Base-by-base conservation (phyloP, 1,140 invertebrate species). In the Anthonomus grandis region DNA sequence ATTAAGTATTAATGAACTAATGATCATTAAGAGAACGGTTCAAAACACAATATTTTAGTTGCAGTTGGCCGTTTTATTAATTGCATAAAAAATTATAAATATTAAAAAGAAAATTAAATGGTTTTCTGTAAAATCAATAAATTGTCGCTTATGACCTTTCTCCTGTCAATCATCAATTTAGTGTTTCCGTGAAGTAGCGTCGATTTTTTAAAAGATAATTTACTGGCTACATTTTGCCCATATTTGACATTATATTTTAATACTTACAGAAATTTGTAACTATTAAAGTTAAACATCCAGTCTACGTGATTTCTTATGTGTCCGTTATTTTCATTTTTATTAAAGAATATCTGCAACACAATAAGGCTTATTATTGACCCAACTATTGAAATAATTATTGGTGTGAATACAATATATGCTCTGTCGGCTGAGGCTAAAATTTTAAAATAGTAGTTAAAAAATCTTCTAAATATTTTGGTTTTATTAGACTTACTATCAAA, bases 401-500 rank as follows among this genome's bases (percentile, higher is more conserved):
- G 49, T 12, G 27, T 15, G 19, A 39, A 51, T 2, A 19, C 27
- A 22, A 51, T 51, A 24, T 25, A 41, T 3, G 49, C 34, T 25
- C 49, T 39, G 4, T 19, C n/a, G 2, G 27, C 24, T 5, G 49
- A 6, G 4, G 37, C 49, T 51, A 18, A 13, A 48, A 48, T 8
- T 3, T n/a, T n/a, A n/a, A n/a, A 48, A 34, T 18, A 13, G 31
- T 34, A 34, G 31, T 12, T 34, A 34, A 12, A n/a, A n/a, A n/a
- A n/a, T n/a, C n/a, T n/a, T n/a, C n/a, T n/a, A n/a, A n/a, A n/a
- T n/a, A n/a, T n/a, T n/a, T n/a, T n/a, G n/a, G n/a, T n/a, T n/a
- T n/a, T n/a, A n/a, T n/a, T n/a, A 9, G 13, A 53, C 54, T 61
- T 54, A 62, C 60, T 51, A 18, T 58, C 17, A 50, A 62, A 62